Evolutionary conservation across 2,113 vertebrate species (phyloP), one percentile per base, ranked within the genome.

Genomic region (Cochlearius cochlearius): DNA sequence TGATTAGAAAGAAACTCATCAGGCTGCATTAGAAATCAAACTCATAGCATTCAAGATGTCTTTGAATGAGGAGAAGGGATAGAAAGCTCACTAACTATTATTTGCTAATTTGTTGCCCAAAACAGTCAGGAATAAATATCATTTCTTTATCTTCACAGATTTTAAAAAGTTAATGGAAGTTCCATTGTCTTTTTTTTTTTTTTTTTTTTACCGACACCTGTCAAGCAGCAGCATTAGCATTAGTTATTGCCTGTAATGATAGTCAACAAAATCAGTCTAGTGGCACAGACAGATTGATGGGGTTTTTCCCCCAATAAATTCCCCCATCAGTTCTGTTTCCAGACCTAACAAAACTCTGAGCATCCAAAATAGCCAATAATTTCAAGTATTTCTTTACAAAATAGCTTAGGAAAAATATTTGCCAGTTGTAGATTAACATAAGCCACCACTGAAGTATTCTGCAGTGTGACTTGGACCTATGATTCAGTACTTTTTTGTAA

Each of bases 401-500:
- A 60, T 41, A 87, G 16, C 10, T 92, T 15, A 58, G 7, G 18
- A 45, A 19, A 62, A 92, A 73, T 71, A 78, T 26, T 79, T 73
- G 7, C 8, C 45, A 74, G 38, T 30, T 9, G 15, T 78, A 38
- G 7, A 66, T 55, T 94, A 84, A 30, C 47, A 88, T 67, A 94
- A 84, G 1, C 5, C 27, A 66, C 34, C 30, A 66, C 15, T 47
- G 41, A 87, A 49, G 14, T 76, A 25, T 93, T 89, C n/a, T 81
- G 41, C 52, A 36, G 64, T 29, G 34, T 38, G 69, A 94, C 83
- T 96, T 92, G 84, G 68, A 69, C 87, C 95, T 84, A 97, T 19
- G 36, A 94, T 85, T 92, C 81, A 91, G 69, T 88, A 90, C 58
- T 93, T 91, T 66, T 91, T 96, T 95, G 95, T 91, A 94, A 43